Conservation (phyloP, 1,140 invertebrate genomes). For the Heliconius himera region DNA sequence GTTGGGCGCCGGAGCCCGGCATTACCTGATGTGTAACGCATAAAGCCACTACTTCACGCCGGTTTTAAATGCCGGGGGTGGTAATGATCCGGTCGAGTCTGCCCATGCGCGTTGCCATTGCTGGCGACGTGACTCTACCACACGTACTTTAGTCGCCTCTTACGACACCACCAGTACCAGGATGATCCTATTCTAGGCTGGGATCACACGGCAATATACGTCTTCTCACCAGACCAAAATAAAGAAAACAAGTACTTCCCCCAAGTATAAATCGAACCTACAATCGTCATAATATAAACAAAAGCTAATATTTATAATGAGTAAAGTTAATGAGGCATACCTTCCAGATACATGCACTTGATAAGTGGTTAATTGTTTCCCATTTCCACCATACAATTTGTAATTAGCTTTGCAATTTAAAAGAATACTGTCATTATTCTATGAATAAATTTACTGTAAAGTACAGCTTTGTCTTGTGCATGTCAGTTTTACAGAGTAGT, state of each 20-base stretch:
- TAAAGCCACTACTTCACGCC: too few species aligned
- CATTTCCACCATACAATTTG: slow-evolving; percentile 38
- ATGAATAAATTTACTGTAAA: slow-evolving; percentile 34
- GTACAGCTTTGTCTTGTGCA: slow-evolving; percentile 10
- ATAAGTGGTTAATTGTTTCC: slow-evolving; percentile 34
- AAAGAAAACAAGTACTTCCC: background rate
- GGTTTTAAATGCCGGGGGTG: too few species aligned
- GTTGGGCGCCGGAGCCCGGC: too few species aligned
- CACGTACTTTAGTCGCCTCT: too few species aligned
- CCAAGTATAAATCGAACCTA: too few species aligned
- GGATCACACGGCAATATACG: too few species aligned
- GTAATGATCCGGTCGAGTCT: too few species aligned
- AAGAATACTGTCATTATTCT: slow-evolving; percentile 38
- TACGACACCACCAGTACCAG: too few species aligned
- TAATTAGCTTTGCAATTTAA: slow-evolving; percentile 37
- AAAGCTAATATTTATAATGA: background rate
- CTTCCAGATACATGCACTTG: background rate
- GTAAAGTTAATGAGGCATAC: background rate
- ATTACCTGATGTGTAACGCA: too few species aligned
- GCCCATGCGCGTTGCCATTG: too few species aligned
- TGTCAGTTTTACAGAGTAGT: slow-evolving; percentile 30
- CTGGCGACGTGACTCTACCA: too few species aligned
- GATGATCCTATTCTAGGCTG: too few species aligned
- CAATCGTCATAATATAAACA: background rate
- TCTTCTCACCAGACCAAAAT: background rate